These are phyloP conservation scores for Probaryconus sp. DNA, from an alignment of 1,140 invertebrate species.

Conservation along the genomic window DNA sequence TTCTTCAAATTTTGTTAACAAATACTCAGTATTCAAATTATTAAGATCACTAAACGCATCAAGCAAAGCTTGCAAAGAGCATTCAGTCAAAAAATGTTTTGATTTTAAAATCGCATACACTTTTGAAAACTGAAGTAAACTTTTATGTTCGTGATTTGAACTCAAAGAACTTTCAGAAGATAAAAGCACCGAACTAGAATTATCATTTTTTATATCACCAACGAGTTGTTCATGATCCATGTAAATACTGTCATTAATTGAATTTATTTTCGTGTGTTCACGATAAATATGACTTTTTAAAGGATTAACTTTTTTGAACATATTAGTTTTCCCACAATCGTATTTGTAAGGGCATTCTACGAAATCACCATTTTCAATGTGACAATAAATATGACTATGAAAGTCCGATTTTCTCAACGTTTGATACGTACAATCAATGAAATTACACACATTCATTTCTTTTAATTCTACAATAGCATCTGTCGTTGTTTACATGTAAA, in stretches of 20 bases:
- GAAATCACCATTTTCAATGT: slow-evolving; percentile 29
- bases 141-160: slow-evolving; percentile 15
- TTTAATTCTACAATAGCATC: not conserved
- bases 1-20: slow-evolving; percentile 26
- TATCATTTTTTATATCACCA: slow-evolving; percentile 1
- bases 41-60: slow-evolving; percentile 13
- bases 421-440: slow-evolving; percentile 14
- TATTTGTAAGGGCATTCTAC: slow-evolving; percentile 29
- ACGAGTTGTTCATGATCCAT: not conserved
- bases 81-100: slow-evolving; percentile 35
- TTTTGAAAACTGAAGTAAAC: slow-evolving; percentile 25
- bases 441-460: slow-evolving; percentile 22
- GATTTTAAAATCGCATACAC: slow-evolving; percentile 39
- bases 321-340: not conserved
- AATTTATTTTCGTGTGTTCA: not conserved
- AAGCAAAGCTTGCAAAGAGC: slow-evolving; percentile 21
- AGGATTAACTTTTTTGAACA: slow-evolving; percentile 13
- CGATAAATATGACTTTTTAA: slow-evolving; percentile 34
- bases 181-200: not conserved
- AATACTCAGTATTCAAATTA: slow-evolving; percentile 40
- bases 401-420: slow-evolving; percentile 22
- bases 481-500: too few species aligned
- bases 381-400: slow-evolving; percentile 36
- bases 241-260: not conserved
- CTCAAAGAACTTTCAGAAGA: too few species aligned